Evolutionary conservation across 2,113 vertebrate species (phyloP), one percentile per base, ranked within the genome.

Genomic region (Potamarius usumacintae): DNA sequence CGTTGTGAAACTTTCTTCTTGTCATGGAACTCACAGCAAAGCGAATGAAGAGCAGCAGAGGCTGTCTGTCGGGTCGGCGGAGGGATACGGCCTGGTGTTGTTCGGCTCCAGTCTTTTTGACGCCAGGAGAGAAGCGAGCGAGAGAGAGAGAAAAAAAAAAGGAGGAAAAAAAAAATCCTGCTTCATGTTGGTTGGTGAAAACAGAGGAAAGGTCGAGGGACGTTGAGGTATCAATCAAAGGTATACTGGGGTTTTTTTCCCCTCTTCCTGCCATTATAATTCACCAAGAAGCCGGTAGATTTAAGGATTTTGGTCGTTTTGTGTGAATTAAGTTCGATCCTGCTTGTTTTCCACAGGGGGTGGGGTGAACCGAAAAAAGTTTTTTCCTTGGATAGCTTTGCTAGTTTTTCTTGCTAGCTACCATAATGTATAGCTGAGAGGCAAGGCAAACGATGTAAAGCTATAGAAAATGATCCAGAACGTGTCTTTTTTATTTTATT

Each of bases 41-140:
- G 42, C 15, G 48, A 62, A 48, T 20, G 30, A 83, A 74, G 82
- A 72, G 85, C 71, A 55, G 86, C 55, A 62, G 22, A 84, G 52
- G 88, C 92, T 88, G 62, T 91, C 92, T 89, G 88, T 94, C 62
- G 77, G 89, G 74, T 22, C 14, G 5, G 95, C 95, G 95, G 94
- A 96, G 92, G 82, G 93, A 96, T 96, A 93, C 85, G 76, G 74
- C 71, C 85, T 91, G 86, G 53, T 65, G 92, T 88, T 83, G 88
- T 93, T 89, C 94, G 93, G 93, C 90, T 88, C 91, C 89, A 93
- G 92, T 72, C 91, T 91, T 92, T 91, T 94, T 93, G 93, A 94
- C 92, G 94, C 92, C 91, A 85, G 92, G 89, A 88, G 89, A 90
- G 93, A 91, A 93, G 91, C 91, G 91, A 80, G 78, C 63, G 86